Evolutionary conservation across 2,888 invertebrate genomes (phyloP), one percentile per base, ranked within the genome.

Genomic region (Drosophila koepferae): DNA sequence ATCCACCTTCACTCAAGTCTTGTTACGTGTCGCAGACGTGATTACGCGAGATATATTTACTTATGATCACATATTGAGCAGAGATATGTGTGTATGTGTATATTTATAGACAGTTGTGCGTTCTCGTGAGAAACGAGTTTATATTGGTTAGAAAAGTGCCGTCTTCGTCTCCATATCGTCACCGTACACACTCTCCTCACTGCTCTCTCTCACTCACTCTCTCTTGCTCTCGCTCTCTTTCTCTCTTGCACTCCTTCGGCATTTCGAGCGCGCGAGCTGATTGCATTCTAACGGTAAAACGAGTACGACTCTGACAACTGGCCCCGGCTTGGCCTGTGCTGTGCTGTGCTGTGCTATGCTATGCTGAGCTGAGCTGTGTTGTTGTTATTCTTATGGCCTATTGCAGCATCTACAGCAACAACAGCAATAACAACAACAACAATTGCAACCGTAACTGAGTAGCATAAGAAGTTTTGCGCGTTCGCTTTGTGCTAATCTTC

Each of bases 211-310:
- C 16, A 1, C 34, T 16, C 23, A 12, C 20, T 20, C 34, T 16
- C 23, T 16, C 20, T 20, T 2, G 20, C 6, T 8, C 38, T 6
- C 14, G 14, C 6, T 8, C n/a, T 28, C 40, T 9, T 0, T 49
- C 18, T 20, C 18, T 3, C 28, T 23, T 9, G 38, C 10, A 14
- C 55, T 36, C 48, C 23, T 59, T 46, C 83, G 88, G 81, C 86
- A 84, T 88, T 74, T 81, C 86, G 87, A 83, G 87, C 80, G 83
- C 77, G 90, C 86, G 89, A 84, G 87, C 88, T 91, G 86, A 90
- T 92, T 92, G 91, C 91, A 90, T 92, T 89, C 91, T 92, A 92
- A 93, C 92, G 93, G 92, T 92, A 93, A 91, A 92, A 92, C 92
- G 90, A 91, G 93, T 92, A 91, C 86, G 81, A 78, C 82, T 49